Conservation (phyloP, 2,888 invertebrate genomes). For the Eudemis profundana region DNA sequence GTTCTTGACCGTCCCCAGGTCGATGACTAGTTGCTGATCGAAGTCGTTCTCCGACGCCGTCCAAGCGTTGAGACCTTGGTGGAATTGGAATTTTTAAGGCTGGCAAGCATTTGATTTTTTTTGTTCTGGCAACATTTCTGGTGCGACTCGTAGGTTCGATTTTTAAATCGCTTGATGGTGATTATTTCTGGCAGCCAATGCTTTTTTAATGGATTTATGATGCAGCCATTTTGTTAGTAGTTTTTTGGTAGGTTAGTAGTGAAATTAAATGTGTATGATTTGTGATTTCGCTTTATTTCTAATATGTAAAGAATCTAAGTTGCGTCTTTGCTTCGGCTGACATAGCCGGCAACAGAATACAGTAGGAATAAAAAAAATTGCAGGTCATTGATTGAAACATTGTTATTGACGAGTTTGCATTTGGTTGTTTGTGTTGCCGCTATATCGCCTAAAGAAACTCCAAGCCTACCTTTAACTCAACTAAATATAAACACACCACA, state of each 20-base stretch:
- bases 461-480: no score
- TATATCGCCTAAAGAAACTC: no score
- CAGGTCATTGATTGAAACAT: no score
- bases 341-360: neutral
- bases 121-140: neutral
- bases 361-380: no score
- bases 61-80: slow-evolving; percentile 95
- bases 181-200: neutral
- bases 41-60: slow-evolving; percentile 96
- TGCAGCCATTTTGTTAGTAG: slow-evolving; percentile 22
- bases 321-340: neutral
- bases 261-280: slow-evolving; percentile 29
- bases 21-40: slow-evolving; percentile 95
- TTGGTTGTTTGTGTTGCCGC: no score
- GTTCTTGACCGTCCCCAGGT: slow-evolving; percentile 94
- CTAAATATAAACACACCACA: neutral
- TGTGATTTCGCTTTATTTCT: slow-evolving; percentile 18
- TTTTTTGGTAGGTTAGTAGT: slow-evolving; percentile 8
- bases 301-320: neutral
- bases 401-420: no score
- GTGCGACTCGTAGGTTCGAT: neutral
- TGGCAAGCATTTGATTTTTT: slow-evolving; percentile 47
- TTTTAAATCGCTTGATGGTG: neutral
- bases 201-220: slow-evolving; percentile 11
- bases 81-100: slow-evolving; percentile 53